Conservation (phyloP, 2,797 vertebrate species). For the Liasis olivaceus region DNA sequence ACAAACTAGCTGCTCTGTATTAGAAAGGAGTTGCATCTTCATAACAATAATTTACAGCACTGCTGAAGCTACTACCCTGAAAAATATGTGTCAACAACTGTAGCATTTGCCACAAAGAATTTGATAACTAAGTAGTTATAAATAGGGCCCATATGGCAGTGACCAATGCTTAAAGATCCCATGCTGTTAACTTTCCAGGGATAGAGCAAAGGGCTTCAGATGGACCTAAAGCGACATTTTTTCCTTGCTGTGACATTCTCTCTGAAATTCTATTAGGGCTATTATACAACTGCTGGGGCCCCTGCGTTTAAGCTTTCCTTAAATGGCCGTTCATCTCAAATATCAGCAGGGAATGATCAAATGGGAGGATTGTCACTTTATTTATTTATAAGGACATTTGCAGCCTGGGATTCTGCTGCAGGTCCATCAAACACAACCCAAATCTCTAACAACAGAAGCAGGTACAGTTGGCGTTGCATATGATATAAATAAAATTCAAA, state of each 20-base stretch:
- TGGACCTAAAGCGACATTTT: neutral
- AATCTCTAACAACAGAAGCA: neutral
- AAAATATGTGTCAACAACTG: conserved; percentile 14
- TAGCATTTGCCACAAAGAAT: neutral
- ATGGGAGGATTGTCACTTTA: neutral
- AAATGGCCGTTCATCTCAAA: neutral
- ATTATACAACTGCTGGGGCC: neutral
- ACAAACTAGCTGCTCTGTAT: neutral
- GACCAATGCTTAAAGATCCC: conserved; percentile 5
- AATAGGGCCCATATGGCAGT: neutral
- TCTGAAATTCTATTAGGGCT: neutral
- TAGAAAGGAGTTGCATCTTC: neutral
- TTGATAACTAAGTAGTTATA: conserved; percentile 15
- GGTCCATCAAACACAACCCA: neutral
- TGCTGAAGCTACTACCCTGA: neutral
- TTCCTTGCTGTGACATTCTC: neutral
- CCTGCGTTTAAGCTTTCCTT: neutral
- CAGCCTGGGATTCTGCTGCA: neutral
- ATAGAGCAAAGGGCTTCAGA: neutral
- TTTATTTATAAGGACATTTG: neutral
- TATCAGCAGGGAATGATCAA: neutral
- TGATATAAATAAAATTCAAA: neutral
- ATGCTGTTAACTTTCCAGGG: neutral
- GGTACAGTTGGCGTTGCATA: neutral
- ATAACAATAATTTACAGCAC: neutral